Conservation (phyloP, 2,888 invertebrate genomes). For the Agrochola litura region DNA sequence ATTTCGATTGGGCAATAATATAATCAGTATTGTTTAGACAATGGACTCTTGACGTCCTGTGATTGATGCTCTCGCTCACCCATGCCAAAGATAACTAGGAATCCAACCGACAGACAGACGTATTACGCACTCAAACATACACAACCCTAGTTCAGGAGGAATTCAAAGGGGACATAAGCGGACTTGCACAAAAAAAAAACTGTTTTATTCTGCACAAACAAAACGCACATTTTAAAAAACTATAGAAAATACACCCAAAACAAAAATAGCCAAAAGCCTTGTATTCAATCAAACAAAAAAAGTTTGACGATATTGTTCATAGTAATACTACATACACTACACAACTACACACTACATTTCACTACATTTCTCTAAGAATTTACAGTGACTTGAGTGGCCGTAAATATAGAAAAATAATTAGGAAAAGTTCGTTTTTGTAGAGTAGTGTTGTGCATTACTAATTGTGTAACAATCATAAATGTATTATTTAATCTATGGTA, state of each 20-base stretch:
- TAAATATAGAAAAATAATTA: neutral
- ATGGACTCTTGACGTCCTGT: slow-evolving; percentile 38
- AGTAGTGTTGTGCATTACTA: neutral
- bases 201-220: too few relatives aligned
- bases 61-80: slow-evolving; percentile 40
- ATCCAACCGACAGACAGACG: neutral
- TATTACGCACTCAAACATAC: neutral
- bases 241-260: too few relatives aligned
- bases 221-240: too few relatives aligned
- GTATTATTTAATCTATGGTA: too few relatives aligned
- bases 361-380: neutral
- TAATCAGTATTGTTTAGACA: slow-evolving; percentile 39
- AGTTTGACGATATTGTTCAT: too few relatives aligned
- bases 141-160: neutral
- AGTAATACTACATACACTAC: too few relatives aligned
- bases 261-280: too few relatives aligned
- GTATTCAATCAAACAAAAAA: too few relatives aligned
- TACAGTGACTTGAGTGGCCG: neutral
- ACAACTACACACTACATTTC: too few relatives aligned
- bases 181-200: neutral
- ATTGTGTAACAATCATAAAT: too few relatives aligned
- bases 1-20: slow-evolving; percentile 33
- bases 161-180: neutral
- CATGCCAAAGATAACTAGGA: neutral
- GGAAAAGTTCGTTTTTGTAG: neutral